These are phyloP conservation scores for Anser brachyrhynchus DNA, from an alignment of 2,113 vertebrate genomes.

Conservation along the genomic window DNA sequence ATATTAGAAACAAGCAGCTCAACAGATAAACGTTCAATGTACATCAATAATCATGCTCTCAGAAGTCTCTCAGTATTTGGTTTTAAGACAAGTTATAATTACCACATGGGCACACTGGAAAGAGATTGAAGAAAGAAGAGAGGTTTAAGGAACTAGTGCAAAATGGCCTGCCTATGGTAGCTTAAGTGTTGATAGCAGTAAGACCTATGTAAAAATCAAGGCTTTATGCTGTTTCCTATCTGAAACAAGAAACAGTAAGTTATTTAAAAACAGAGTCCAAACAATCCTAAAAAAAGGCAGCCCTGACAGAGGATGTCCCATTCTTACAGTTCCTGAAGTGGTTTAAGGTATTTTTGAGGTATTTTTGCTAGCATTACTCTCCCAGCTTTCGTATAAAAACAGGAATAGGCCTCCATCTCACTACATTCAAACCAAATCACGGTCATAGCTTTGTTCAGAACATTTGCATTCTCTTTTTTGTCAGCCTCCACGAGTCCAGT, in stretches of 20 bases:
- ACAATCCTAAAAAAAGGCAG: background rate
- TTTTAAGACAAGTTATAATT: background rate
- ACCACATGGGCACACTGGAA: background rate
- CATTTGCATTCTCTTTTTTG: background rate
- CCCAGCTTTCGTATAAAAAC: background rate
- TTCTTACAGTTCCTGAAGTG: background rate
- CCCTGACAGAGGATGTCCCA: background rate
- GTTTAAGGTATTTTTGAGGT: background rate
- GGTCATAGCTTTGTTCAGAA: background rate
- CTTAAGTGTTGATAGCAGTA: background rate
- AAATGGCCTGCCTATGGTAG: background rate
- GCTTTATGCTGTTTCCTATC: background rate
- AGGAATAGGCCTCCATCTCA: background rate
- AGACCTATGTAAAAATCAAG: background rate
- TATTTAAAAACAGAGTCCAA: background rate
- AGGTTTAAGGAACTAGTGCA: background rate
- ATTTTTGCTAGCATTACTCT: background rate
- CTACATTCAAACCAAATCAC: background rate
- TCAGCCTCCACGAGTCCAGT: rapidly evolving
- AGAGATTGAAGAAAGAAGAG: background rate
- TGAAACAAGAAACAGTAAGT: background rate
- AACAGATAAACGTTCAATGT: background rate
- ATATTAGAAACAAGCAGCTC: background rate
- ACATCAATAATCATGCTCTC: background rate
- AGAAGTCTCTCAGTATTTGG: background rate